Evolutionary conservation across 2,797 vertebrate genomes (phyloP).

Genomic region (Furcifer pardalis): DNA sequence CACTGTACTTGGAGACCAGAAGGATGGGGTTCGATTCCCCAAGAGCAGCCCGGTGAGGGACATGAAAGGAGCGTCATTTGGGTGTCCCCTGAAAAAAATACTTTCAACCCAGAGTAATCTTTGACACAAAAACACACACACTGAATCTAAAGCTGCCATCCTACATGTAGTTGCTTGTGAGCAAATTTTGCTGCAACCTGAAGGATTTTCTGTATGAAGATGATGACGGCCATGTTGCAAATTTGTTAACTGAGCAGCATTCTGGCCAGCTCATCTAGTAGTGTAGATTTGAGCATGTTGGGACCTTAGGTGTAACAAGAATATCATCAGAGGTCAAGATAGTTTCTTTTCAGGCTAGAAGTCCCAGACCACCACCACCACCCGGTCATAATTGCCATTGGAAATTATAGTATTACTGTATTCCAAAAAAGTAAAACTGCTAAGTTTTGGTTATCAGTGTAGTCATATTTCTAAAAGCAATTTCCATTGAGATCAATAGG

Average conservation of each 20-base stretch:
- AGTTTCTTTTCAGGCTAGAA: too few species aligned
- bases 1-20: too few species aligned
- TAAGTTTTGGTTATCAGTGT: neutral
- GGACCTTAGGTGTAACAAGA: neutral
- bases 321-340: neutral
- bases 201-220: neutral
- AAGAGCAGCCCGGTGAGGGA: too few species aligned
- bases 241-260: neutral
- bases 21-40: too few species aligned
- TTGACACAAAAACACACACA: too few species aligned
- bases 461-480: neutral
- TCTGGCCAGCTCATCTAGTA: neutral
- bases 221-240: neutral
- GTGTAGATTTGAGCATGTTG: neutral
- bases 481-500: neutral
- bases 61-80: too few species aligned
- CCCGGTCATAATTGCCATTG: too few species aligned
- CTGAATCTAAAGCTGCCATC: neutral
- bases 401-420: too few species aligned
- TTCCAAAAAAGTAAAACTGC: too few species aligned
- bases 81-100: too few species aligned
- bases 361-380: too few species aligned
- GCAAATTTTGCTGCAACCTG: neutral
- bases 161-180: neutral
- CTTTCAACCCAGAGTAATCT: too few species aligned